Conservation (phyloP, 2,113 vertebrate species). For the Eidolon helvum region DNA sequence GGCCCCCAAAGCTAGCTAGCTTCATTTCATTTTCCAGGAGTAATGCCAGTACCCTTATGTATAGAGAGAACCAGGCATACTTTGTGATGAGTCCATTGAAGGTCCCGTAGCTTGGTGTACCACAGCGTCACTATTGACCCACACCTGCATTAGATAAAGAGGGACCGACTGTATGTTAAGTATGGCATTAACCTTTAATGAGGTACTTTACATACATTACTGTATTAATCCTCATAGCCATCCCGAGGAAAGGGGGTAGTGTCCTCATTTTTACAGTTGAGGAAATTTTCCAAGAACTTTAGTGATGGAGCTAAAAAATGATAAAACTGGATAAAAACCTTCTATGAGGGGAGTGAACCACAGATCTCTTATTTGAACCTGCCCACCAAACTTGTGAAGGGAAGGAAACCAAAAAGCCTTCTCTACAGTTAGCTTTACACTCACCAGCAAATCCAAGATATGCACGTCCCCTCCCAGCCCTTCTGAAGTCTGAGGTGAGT, state of each 20-base stretch:
- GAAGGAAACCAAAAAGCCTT: background rate
- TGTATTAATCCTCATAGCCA: background rate
- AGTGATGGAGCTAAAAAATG: background rate
- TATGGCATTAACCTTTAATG: background rate
- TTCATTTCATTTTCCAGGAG: background rate
- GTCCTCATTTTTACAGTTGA: background rate
- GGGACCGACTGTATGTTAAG: background rate
- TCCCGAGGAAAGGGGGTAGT: background rate
- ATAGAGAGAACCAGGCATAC: background rate
- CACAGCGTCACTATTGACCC: background rate
- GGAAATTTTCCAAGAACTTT: background rate
- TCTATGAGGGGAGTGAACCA: background rate
- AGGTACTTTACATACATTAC: background rate
- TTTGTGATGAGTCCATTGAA: background rate
- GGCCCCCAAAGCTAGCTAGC: background rate
- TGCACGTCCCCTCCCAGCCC: background rate
- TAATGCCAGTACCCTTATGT: background rate
- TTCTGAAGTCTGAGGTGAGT: background rate
- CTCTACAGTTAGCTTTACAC: background rate
- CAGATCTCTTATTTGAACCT: background rate
- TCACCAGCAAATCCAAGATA: background rate
- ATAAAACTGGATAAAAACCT: conserved; percentile 15
- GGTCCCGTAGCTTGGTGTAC: background rate
- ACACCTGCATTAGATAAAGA: background rate
- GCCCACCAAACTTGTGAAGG: background rate